These are phyloP conservation scores for Acleris literana DNA, from an alignment of 2,888 invertebrate genomes.

Conservation along the genomic window DNA sequence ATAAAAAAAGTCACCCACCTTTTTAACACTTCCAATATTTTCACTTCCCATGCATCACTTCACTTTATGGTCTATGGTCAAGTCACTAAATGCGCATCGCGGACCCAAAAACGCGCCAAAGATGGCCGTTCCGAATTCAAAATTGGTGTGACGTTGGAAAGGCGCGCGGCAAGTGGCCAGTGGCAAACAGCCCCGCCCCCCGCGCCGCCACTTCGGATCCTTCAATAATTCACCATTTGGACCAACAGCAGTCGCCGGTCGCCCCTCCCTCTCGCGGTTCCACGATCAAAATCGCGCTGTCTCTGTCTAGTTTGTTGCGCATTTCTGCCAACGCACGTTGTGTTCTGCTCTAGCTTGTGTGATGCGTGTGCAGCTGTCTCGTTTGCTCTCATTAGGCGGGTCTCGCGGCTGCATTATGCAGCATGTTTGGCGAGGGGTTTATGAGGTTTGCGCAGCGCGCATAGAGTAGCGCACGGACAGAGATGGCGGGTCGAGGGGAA, in stretches of 20 bases:
- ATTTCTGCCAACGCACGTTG: slow-evolving; percentile 53
- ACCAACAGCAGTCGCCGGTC: slow-evolving; percentile 62
- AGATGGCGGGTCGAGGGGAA: too few species aligned
- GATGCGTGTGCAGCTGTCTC: slow-evolving; percentile 44
- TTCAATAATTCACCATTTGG: slow-evolving; percentile 72
- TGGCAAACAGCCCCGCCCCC: slow-evolving; percentile 43
- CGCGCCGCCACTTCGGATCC: slow-evolving; percentile 58
- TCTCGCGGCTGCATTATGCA: slow-evolving; percentile 72
- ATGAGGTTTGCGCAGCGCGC: slow-evolving; percentile 70
- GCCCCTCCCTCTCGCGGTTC: slow-evolving; percentile 59
- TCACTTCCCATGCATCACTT: slow-evolving; percentile 24
- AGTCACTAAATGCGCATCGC: slow-evolving; percentile 25
- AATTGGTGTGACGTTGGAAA: slow-evolving; percentile 75
- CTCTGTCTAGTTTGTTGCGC: slow-evolving; percentile 56
- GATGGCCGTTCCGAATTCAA: slow-evolving; percentile 59
- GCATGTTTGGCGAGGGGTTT: slow-evolving; percentile 73
- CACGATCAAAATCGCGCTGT: slow-evolving; percentile 48
- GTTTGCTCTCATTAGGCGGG: slow-evolving; percentile 69
- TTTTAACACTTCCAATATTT: slow-evolving; percentile 12
- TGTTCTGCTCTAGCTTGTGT: slow-evolving; percentile 42
- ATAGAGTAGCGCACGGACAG: slow-evolving; percentile 49
- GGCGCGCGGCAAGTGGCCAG: slow-evolving; percentile 66
- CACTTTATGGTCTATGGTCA: slow-evolving; percentile 20
- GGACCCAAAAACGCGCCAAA: slow-evolving; percentile 40
- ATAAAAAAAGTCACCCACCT: slow-evolving; percentile 18